Conservation (phyloP, 2,888 invertebrate species). For the Copidosoma aretas region DNA sequence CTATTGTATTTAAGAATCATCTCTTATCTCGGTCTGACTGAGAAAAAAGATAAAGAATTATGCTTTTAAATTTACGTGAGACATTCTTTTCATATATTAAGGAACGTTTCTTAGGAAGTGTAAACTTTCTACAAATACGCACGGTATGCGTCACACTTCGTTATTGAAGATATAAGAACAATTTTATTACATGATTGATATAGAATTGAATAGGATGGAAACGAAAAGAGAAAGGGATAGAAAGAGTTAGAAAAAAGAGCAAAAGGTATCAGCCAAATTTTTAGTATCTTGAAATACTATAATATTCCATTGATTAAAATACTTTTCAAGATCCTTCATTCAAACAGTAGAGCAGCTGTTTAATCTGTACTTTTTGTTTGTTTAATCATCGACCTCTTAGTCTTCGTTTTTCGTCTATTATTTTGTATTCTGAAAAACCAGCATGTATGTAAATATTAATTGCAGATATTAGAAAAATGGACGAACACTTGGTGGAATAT, state of each 20-base stretch:
- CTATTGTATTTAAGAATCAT: neutral
- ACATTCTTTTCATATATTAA: constrained; percentile 23
- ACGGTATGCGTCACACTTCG: neutral
- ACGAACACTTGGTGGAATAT: constrained; percentile 28
- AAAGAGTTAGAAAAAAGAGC: neutral
- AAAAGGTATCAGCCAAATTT: constrained; percentile 13
- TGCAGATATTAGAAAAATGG: constrained; percentile 19
- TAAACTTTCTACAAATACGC: constrained; percentile 14
- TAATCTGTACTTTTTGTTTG: constrained; percentile 19
- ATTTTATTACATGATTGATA: constrained; percentile 5
- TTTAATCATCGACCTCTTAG: constrained; percentile 21
- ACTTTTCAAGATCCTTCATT: neutral
- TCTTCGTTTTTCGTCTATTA: constrained; percentile 31
- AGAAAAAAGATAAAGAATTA: constrained; percentile 11
- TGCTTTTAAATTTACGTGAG: constrained; percentile 26
- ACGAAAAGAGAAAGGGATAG: constrained; percentile 1
- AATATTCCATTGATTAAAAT: constrained; percentile 21
- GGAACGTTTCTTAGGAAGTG: neutral
- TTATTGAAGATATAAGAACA: neutral
- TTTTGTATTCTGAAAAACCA: constrained; percentile 25
- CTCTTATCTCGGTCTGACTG: neutral
- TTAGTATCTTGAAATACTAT: constrained; percentile 3
- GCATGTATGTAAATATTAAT: constrained; percentile 26
- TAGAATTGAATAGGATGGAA: neutral
- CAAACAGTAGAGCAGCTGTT: constrained; percentile 11